Base-by-base conservation (phyloP, 2,888 invertebrate species). In the Andrena bucephala region DNA sequence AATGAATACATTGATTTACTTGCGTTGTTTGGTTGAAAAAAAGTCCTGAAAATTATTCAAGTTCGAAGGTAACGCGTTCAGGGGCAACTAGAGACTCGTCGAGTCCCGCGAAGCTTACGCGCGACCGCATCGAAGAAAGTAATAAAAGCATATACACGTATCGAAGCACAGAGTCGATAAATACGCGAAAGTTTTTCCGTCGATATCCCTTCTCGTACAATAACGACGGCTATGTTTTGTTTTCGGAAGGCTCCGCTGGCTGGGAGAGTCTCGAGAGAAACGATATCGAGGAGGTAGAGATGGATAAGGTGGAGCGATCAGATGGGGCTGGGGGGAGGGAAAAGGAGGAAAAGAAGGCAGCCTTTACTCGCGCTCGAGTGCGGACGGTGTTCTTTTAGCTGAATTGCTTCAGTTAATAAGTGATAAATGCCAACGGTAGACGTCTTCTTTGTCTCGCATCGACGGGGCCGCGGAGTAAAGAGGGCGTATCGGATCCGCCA, bases 401-500 rank as follows among this genome's bases (percentile, higher is more conserved):
- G 62, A 84, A 70, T 87, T 81, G 81, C 81, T 84, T 62, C 73
- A 74, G 81, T 86, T 87, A 87, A 87, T 87, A 87, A 81, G 87
- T 71, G 84, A 86, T 86, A 86, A 86, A 81, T 81, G 78, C 68
- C 68, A 76, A 60, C 71, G 63, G 65, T 68, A 42, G 69, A 74
- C 59, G 60, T 74, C 74, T 74, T 74, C 42, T 74, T 71, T 80
- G 50, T 68, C 73, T 29, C 59, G 31, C 57, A 68, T 76, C 66
- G 75, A 62, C 59, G 42, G 24, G 31, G 63, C 27, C 66, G 59
- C 54, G 60, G 76, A 57, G 73, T 72, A 57, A 54, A 74, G 71
- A 69, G 42, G 42, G 24, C n/a, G 20, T 71, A 77, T 81, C 57
- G 20, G 70, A 48, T 72, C 63, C 54, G 52, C 48, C 29, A 54